A percentile compares a stretch with the other conserved stretches of the same genome.
phyloP scores from a whole-genome alignment of 2,113 vertebrate genomes.

The Channa argus region DNA sequence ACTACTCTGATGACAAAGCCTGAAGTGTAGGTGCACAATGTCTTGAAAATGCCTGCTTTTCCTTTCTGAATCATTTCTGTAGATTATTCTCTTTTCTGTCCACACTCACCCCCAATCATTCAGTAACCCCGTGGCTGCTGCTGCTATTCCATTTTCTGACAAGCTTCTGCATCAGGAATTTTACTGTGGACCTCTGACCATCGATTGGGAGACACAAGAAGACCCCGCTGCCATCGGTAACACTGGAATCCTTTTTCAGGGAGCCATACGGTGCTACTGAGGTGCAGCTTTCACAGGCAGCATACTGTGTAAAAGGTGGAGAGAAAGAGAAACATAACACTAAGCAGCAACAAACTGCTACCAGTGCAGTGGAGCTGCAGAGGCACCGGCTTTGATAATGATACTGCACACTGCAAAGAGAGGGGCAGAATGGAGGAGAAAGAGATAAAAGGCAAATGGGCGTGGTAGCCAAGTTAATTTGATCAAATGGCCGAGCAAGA shows the following conservation, averaged over 20 bases:
- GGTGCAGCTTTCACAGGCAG: neutral
- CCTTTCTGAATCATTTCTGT: conserved; percentile 20
- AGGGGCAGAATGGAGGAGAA: conserved; percentile 24
- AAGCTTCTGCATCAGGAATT: conserved; percentile 25
- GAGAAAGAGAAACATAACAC: neutral
- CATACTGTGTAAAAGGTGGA: neutral
- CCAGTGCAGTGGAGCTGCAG: neutral
- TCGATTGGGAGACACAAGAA: conserved; percentile 51
- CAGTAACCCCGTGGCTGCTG: neutral
- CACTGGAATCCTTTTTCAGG: conserved; percentile 19
- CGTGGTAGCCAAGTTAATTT: conserved; percentile 57
- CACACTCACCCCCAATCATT: conserved; percentile 6
- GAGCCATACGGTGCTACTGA: neutral
- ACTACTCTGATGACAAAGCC: conserved; percentile 32
- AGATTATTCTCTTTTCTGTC: conserved; percentile 6
- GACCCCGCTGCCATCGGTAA: conserved; percentile 48
- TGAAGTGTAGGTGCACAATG: neutral
- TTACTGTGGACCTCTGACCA: conserved; percentile 24
- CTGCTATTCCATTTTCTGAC: conserved; percentile 23
- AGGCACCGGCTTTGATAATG: conserved; percentile 33
- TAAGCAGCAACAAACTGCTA: conserved; percentile 2
- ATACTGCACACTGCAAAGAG: conserved; percentile 19
- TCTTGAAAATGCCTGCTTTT: neutral
- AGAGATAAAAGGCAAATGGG: conserved; percentile 5
- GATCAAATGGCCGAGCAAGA: conserved; percentile 58